Conservation (phyloP, 2,113 vertebrate genomes). For the Malurus cyaneus region DNA sequence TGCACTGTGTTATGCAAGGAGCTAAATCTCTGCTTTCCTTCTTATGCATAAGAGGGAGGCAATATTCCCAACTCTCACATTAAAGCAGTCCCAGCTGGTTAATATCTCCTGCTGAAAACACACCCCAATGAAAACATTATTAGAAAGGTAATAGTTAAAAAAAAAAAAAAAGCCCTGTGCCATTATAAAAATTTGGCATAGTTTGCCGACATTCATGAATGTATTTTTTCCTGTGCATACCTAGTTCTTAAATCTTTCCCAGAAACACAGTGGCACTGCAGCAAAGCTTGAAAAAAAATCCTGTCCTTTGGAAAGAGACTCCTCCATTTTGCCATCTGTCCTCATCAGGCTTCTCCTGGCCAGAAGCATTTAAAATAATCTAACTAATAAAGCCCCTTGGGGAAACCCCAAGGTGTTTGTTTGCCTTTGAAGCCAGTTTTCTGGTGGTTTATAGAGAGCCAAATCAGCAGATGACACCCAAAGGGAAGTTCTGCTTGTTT, state of each 20-base stretch:
- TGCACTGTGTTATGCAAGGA: not conserved
- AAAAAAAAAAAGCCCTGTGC: not conserved
- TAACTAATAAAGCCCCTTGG: slow-evolving; percentile 1
- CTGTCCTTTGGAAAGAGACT: not conserved
- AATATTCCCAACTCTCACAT: not conserved
- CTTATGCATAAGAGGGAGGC: not conserved
- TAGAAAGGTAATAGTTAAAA: not conserved
- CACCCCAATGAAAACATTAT: not conserved
- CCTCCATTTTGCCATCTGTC: slow-evolving; percentile 38
- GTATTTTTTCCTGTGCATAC: not conserved
- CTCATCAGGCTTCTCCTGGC: not conserved
- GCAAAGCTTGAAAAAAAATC: not conserved
- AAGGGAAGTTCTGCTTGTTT: slow-evolving; percentile 35
- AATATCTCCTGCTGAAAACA: not conserved
- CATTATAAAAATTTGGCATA: not conserved
- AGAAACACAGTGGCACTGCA: not conserved
- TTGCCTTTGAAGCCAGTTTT: not conserved
- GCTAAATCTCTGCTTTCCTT: not conserved
- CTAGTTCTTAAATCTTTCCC: not conserved
- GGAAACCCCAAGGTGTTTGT: not conserved
- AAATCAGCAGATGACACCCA: slow-evolving; percentile 48
- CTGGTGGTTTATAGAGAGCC: not conserved
- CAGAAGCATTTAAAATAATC: slow-evolving; percentile 12
- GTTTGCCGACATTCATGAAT: not conserved
- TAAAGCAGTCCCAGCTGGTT: not conserved